Evolutionary conservation across 2,888 invertebrate species (phyloP).

Genomic region (Andrena flavipes): DNA sequence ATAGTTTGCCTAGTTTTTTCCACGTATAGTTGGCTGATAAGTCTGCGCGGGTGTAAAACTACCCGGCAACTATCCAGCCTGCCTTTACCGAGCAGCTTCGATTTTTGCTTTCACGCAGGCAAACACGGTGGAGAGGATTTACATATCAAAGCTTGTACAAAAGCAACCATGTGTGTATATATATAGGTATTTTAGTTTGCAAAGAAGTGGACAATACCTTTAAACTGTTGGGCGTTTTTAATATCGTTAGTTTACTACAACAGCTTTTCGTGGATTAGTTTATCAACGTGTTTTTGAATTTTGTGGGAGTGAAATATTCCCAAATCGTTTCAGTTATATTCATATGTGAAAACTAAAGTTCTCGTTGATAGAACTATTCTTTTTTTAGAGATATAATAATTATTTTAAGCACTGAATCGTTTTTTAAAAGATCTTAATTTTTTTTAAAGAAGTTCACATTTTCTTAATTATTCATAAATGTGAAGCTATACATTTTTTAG

Average conservation of each 20-base stretch:
- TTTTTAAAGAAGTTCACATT: too few species aligned
- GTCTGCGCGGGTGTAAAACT: conserved; percentile 31
- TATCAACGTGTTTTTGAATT: not conserved
- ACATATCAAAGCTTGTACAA: conserved; percentile 28
- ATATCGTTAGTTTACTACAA: conserved; percentile 27
- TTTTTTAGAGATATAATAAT: too few species aligned
- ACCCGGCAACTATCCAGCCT: conserved; percentile 16
- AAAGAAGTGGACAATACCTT: not conserved
- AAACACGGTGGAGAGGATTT: conserved; percentile 5
- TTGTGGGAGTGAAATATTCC: not conserved
- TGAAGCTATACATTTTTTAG: too few species aligned
- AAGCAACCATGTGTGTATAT: not conserved
- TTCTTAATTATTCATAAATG: too few species aligned
- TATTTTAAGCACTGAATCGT: too few species aligned
- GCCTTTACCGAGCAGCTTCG: conserved; percentile 24
- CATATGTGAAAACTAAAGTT: too few species aligned
- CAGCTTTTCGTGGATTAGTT: not conserved
- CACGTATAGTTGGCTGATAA: conserved; percentile 5
- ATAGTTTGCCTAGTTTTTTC: not conserved
- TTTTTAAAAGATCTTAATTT: too few species aligned
- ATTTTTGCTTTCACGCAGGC: conserved; percentile 31
- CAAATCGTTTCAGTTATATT: too few species aligned
- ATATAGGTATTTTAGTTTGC: not conserved
- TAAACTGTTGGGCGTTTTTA: conserved; percentile 13
- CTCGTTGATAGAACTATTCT: too few species aligned